Evolutionary conservation across 2,888 invertebrate genomes (phyloP).

Genomic region (Apamea epomidion): DNA sequence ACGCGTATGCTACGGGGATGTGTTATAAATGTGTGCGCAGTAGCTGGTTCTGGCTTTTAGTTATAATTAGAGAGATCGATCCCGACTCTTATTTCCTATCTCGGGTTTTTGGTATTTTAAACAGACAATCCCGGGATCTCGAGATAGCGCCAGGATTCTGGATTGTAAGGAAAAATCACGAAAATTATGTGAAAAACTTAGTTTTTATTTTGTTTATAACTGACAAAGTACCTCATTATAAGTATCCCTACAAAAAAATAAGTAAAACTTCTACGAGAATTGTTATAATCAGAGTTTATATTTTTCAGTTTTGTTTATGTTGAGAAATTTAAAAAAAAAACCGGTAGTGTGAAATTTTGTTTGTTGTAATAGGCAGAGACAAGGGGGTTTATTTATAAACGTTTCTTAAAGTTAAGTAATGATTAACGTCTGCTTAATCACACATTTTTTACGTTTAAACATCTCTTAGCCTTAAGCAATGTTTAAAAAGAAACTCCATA

Average conservation of each 20-base stretch:
- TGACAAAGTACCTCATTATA: neutral
- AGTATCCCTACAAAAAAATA: neutral
- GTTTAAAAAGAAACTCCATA: too few relatives aligned
- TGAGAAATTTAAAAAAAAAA: too few relatives aligned
- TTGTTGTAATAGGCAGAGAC: too few relatives aligned
- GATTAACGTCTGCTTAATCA: too few relatives aligned
- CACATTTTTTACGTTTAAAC: too few relatives aligned
- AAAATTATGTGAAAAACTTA: neutral
- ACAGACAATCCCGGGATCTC: neutral
- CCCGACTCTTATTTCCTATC: neutral
- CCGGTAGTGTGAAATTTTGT: too few relatives aligned
- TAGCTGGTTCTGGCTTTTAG: neutral
- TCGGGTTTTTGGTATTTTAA: neutral
- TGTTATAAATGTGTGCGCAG: too few relatives aligned
- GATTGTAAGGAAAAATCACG: neutral
- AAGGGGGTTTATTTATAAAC: too few relatives aligned
- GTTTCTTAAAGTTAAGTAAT: too few relatives aligned
- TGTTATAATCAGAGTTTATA: neutral
- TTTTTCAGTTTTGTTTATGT: too few relatives aligned
- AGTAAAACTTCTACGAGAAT: neutral
- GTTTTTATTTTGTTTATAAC: neutral
- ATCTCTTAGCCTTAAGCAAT: too few relatives aligned
- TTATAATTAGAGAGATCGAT: neutral
- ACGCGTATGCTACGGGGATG: conserved; percentile 3
- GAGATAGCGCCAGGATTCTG: neutral